phyloP scores from a whole-genome alignment of 1,140 invertebrate genomes.

The Cardiocondyla obscurior region DNA sequence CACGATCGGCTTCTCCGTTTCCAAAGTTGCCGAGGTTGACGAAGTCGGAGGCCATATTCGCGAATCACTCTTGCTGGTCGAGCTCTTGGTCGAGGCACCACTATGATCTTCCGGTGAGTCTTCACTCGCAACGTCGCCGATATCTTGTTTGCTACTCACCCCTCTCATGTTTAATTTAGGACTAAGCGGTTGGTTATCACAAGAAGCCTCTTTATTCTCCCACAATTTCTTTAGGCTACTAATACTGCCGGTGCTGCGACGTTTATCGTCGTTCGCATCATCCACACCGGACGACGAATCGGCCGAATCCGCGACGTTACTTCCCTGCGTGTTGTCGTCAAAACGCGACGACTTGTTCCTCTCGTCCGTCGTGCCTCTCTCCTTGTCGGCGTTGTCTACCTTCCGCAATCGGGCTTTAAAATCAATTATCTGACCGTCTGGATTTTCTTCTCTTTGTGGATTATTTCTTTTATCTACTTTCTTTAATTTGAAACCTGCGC shows the following conservation, averaged over 20 bases:
- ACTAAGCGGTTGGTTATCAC: conserved; percentile 85
- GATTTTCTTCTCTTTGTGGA: conserved; percentile 84
- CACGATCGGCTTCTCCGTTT: conserved; percentile 89
- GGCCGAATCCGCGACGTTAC: conserved; percentile 77
- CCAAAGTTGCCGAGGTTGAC: conserved; percentile 58
- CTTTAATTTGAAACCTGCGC: conserved; percentile 85
- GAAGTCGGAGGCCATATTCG: conserved; percentile 84
- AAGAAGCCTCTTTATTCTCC: conserved; percentile 89
- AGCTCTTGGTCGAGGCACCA: conserved; percentile 79
- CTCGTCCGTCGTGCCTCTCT: conserved; percentile 78
- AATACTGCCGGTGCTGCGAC: conserved; percentile 96
- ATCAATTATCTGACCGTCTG: conserved; percentile 88
- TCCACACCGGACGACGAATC: conserved; percentile 67
- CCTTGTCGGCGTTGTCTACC: conserved; percentile 87
- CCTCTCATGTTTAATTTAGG: conserved; percentile 85
- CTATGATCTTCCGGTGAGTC: conserved; percentile 84
- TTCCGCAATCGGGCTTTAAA: conserved; percentile 93
- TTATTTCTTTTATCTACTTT: conserved; percentile 86
- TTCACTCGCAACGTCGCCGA: conserved; percentile 79
- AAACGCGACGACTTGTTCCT: conserved; percentile 59
- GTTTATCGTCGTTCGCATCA: conserved; percentile 92
- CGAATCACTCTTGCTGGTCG: conserved; percentile 84
- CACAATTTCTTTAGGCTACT: conserved; percentile 96
- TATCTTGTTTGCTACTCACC: conserved; percentile 74
- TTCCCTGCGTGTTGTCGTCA: conserved; percentile 63